These are phyloP conservation scores for Sphaerophoria rueppellii DNA, from an alignment of 2,888 invertebrate species.

Conservation along the genomic window DNA sequence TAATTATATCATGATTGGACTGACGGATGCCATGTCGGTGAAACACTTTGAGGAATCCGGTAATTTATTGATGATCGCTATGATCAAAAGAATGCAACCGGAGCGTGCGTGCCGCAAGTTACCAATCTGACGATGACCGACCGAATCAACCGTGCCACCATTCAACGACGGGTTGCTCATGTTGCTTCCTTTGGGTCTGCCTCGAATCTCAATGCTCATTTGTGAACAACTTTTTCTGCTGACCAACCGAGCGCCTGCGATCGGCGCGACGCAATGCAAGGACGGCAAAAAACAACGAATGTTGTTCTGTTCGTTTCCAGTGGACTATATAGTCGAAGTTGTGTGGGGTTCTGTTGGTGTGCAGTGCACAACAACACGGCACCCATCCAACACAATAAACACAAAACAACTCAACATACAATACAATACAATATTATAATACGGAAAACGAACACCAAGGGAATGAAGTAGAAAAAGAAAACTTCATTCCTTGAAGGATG, in stretches of 20 bases:
- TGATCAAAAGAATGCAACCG: conserved; percentile 76
- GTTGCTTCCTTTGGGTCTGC: conserved; percentile 54
- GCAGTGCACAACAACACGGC: conserved; percentile 61
- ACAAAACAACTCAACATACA: conserved; percentile 21
- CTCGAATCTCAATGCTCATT: conserved; percentile 65
- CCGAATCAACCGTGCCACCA: conserved; percentile 62
- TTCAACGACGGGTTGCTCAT: conserved; percentile 51
- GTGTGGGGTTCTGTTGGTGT: conserved; percentile 4
- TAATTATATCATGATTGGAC: conserved; percentile 75
- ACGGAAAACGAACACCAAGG: conserved; percentile 56
- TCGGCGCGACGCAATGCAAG: conserved; percentile 16
- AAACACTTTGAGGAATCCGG: conserved; percentile 77
- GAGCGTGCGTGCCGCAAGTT: conserved; percentile 75
- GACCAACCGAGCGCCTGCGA: not conserved
- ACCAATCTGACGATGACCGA: conserved; percentile 68
- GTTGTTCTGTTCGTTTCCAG: conserved; percentile 1
- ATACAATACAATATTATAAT: conserved; percentile 58
- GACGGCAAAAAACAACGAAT: not conserved
- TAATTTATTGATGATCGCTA: conserved; percentile 77
- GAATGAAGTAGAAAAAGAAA: conserved; percentile 14
- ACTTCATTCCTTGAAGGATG: conserved; percentile 59
- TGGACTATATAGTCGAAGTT: conserved; percentile 22
- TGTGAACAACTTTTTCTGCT: conserved; percentile 66
- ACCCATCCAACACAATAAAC: conserved; percentile 61
- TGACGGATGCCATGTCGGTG: conserved; percentile 76